Conservation (phyloP, 2,888 invertebrate genomes). For the Epirrhoe tristata region DNA sequence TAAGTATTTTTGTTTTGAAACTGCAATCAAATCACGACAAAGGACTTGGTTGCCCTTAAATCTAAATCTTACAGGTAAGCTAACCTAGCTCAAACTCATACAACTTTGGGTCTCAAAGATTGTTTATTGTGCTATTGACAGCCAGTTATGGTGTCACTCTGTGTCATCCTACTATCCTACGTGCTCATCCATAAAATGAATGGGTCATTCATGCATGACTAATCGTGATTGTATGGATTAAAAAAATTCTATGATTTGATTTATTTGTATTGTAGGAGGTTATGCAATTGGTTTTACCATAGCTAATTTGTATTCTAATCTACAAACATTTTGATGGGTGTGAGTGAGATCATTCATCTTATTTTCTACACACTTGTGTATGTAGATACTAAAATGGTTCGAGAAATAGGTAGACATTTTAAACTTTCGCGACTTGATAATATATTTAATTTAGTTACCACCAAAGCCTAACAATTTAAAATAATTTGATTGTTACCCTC, state of each 20-base stretch:
- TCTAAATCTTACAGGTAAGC: no score
- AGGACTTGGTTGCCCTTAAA: no score
- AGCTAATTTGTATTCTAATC: conserved; percentile 3
- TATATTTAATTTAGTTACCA: no score
- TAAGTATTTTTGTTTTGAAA: no score
- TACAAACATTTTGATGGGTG: not conserved
- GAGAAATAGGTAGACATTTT: no score
- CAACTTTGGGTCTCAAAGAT: not conserved
- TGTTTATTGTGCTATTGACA: not conserved
- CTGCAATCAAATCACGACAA: no score
- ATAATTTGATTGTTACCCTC: no score
- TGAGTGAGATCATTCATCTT: not conserved
- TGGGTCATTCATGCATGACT: conserved; percentile 21
- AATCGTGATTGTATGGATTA: conserved; percentile 17
- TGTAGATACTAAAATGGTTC: no score
- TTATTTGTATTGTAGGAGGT: not conserved
- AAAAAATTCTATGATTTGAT: conserved; percentile 14
- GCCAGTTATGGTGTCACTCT: conserved; percentile 53
- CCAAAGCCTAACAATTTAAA: no score
- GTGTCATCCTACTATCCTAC: conserved; percentile 47
- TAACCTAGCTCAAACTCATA: not conserved
- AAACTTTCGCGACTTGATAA: no score
- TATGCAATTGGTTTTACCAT: conserved; percentile 16
- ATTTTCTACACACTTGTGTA: not conserved
- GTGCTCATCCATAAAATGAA: conserved; percentile 31